Evolutionary conservation across 2,797 vertebrate genomes (phyloP).

Genomic region (Phoebastria nigripes): DNA sequence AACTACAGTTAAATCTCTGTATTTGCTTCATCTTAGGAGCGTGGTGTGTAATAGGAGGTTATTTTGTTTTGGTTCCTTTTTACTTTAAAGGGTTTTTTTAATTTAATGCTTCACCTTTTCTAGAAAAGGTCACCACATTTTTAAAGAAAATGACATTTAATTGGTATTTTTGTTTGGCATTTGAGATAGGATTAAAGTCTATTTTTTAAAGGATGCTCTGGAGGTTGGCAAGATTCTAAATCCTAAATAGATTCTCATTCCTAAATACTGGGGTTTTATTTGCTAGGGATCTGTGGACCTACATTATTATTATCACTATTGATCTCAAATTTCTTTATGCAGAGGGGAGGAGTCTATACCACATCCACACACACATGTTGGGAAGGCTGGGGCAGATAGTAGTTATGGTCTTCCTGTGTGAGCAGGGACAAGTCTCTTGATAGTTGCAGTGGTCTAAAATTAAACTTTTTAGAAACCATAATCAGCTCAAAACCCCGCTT

Average conservation of each 20-base stretch:
- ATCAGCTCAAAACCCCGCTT: not conserved
- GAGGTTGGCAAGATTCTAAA: not conserved
- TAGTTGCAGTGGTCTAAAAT: not conserved
- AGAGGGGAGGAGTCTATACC: not conserved
- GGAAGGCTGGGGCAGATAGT: not conserved
- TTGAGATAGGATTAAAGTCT: constrained; percentile 46
- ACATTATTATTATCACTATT: not conserved
- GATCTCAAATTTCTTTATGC: not conserved
- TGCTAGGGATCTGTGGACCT: not conserved
- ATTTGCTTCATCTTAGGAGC: not conserved
- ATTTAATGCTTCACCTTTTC: constrained; percentile 23
- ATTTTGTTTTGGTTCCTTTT: not conserved
- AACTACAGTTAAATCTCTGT: not conserved
- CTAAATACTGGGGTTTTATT: not conserved
- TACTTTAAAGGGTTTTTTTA: not conserved
- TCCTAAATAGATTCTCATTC: not conserved
- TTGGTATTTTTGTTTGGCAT: constrained; percentile 61
- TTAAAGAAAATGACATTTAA: constrained; percentile 52
- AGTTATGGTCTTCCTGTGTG: not conserved
- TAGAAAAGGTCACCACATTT: constrained; percentile 36
- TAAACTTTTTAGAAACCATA: not conserved
- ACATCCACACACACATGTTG: not conserved
- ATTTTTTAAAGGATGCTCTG: not conserved
- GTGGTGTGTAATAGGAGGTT: not conserved
- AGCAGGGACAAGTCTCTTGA: not conserved